These are phyloP conservation scores for Liposcelis brunnea DNA, from an alignment of 2,888 invertebrate genomes.

Conservation along the genomic window DNA sequence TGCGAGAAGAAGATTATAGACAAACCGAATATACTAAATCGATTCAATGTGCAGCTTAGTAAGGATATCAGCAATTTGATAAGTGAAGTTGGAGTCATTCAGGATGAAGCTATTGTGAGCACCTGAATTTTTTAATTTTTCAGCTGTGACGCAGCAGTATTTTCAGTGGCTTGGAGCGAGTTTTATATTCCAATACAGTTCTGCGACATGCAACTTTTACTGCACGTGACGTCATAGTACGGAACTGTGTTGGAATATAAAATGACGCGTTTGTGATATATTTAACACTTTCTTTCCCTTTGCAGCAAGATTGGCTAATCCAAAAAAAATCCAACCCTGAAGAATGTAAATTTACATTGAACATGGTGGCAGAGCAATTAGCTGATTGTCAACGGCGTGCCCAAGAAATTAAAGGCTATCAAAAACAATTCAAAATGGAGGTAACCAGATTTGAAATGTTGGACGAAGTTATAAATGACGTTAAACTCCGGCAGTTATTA, in stretches of 20 bases:
- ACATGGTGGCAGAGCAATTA: constrained; percentile 43
- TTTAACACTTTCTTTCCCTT: no score
- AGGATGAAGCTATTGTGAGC: constrained; percentile 49
- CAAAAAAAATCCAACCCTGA: constrained; percentile 52
- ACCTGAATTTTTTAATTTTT: not conserved
- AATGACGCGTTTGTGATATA: no score
- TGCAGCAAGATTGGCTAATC: constrained; percentile 55
- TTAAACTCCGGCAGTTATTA: constrained; percentile 58
- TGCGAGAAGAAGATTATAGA: constrained; percentile 54
- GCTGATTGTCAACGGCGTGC: constrained; percentile 46
- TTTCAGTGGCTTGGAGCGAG: no score
- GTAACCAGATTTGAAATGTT: constrained; percentile 65
- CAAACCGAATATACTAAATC: constrained; percentile 45
- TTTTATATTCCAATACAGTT: no score
- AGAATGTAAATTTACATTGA: constrained; percentile 44
- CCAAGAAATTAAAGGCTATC: constrained; percentile 58
- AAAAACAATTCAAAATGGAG: constrained; percentile 73
- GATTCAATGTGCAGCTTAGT: constrained; percentile 55
- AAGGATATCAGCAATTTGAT: constrained; percentile 60
- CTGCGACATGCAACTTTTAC: no score
- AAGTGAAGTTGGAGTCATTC: constrained; percentile 51
- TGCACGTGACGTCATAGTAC: no score
- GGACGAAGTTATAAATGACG: constrained; percentile 60
- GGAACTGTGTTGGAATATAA: no score
- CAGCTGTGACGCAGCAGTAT: not conserved